Conservation (phyloP, 2,797 vertebrate species). For the Alfaro cultratus region DNA sequence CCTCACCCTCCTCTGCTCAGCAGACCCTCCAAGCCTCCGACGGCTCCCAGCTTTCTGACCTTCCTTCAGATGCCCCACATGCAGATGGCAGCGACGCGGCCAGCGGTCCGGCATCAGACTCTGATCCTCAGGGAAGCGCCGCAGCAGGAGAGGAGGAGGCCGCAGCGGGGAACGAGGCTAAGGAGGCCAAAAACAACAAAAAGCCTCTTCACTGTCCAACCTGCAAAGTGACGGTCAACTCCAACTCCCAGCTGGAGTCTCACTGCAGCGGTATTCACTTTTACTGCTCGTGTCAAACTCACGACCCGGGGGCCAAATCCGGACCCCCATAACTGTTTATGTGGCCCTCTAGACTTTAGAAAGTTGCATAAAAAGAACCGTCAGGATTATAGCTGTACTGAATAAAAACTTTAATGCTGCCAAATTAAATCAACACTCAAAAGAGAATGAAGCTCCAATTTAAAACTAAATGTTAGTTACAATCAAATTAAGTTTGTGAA, state of each 20-base stretch:
- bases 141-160: slow-evolving; percentile 51
- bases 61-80: slow-evolving; percentile 59
- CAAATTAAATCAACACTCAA: too few relatives aligned
- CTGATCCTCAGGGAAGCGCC: slow-evolving; percentile 52
- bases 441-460: too few relatives aligned
- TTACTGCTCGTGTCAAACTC: neutral
- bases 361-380: too few relatives aligned
- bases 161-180: slow-evolving; percentile 46
- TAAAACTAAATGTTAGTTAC: too few relatives aligned
- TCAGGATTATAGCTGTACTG: too few relatives aligned
- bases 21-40: slow-evolving; percentile 67
- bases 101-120: slow-evolving; percentile 14
- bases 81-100: slow-evolving; percentile 29
- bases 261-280: slow-evolving; percentile 81
- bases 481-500: too few relatives aligned
- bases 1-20: slow-evolving; percentile 46
- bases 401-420: too few relatives aligned
- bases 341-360: too few relatives aligned
- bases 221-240: slow-evolving; percentile 98
- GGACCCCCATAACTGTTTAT: too few relatives aligned
- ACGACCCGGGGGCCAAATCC: too few relatives aligned
- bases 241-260: slow-evolving; percentile 92
- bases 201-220: slow-evolving; percentile 90
- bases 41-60: slow-evolving; percentile 72
- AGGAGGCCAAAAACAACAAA: slow-evolving; percentile 77